These are phyloP conservation scores for Caenorhabditis afra DNA, from an alignment of 2,888 invertebrate genomes.

Conservation along the genomic window DNA sequence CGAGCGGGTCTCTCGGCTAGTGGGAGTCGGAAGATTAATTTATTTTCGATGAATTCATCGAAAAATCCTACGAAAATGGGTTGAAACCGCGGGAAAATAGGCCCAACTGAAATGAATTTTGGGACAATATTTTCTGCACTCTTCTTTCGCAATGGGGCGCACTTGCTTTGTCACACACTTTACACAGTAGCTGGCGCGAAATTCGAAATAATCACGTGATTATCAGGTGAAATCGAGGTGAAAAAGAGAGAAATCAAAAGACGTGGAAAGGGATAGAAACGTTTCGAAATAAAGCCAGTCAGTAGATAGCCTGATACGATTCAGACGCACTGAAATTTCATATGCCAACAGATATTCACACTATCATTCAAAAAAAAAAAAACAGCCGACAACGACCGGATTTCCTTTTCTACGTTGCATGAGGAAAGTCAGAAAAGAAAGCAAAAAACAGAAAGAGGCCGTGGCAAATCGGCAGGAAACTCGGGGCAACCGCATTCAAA, in stretches of 20 bases:
- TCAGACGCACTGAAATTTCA: no score
- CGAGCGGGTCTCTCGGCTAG: no score
- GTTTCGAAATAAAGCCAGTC: not conserved
- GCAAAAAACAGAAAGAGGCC: no score
- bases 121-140: slow-evolving; percentile 37
- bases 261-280: not conserved
- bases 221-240: not conserved
- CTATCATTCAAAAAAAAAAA: no score
- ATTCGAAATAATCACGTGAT: slow-evolving; percentile 25
- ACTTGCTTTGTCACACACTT: slow-evolving; percentile 35
- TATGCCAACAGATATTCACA: no score
- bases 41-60: no score
- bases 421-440: no score
- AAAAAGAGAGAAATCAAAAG: not conserved
- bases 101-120: slow-evolving; percentile 47
- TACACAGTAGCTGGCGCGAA: slow-evolving; percentile 32
- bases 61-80: not conserved
- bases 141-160: slow-evolving; percentile 38
- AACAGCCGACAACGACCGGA: no score
- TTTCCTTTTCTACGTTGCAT: no score
- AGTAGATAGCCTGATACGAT: no score
- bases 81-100: slow-evolving; percentile 8
- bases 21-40: no score
- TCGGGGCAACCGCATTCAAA: slow-evolving; percentile 20
- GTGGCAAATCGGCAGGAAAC: no score